Evolutionary conservation across 2,113 vertebrate genomes (phyloP).

Genomic region (Halcyon malimbica): DNA sequence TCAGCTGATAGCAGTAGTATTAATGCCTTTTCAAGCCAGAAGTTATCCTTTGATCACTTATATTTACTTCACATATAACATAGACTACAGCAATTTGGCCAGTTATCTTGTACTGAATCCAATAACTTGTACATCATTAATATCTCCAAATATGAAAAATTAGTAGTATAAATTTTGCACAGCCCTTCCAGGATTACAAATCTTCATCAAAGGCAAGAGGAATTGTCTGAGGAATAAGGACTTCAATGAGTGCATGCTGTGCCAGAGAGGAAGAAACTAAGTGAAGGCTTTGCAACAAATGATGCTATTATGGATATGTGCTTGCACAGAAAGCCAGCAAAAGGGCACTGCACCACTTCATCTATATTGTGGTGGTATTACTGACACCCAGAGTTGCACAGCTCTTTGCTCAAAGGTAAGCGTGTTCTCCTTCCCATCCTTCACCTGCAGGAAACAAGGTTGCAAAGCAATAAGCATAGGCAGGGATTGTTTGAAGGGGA

Average conservation of each 20-base stretch:
- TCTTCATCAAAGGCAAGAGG: background rate
- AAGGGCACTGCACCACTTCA: background rate
- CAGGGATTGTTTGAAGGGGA: background rate
- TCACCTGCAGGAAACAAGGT: background rate
- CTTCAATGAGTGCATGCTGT: background rate
- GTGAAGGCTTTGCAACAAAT: background rate
- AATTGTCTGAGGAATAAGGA: background rate
- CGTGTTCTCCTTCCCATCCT: background rate
- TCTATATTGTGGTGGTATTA: background rate
- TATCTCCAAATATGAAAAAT: background rate
- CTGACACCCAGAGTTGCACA: background rate
- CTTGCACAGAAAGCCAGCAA: background rate
- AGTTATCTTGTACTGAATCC: background rate
- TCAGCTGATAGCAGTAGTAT: background rate
- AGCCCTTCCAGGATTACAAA: background rate
- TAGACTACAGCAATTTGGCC: background rate
- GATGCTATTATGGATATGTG: background rate
- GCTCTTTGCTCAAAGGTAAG: background rate
- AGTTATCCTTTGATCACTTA: background rate
- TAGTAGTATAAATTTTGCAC: slow-evolving; percentile 1
- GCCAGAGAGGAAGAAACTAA: background rate
- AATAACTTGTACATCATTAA: slow-evolving; percentile 10
- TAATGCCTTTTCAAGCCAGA: slow-evolving; percentile 21
- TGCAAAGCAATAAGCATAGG: background rate
- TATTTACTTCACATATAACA: slow-evolving; percentile 1